These are phyloP conservation scores for Phania funesta DNA, from an alignment of 2,888 invertebrate genomes.

Conservation along the genomic window DNA sequence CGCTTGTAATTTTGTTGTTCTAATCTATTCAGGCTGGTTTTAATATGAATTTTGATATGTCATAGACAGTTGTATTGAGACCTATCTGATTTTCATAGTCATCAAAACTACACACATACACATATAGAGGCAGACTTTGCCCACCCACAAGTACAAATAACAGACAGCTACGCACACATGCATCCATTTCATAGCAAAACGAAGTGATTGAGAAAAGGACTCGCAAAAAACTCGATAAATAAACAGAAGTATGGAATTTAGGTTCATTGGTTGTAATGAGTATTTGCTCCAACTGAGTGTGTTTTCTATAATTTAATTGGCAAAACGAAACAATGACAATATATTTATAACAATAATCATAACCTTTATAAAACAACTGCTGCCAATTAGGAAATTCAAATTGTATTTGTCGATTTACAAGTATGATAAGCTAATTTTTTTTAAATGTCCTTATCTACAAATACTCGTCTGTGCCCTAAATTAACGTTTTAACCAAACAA, in stretches of 20 bases:
- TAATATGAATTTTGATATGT: neutral
- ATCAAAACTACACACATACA: constrained; percentile 37
- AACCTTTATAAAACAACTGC: too few species aligned
- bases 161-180: neutral
- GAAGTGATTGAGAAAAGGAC: too few species aligned
- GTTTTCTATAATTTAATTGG: constrained; percentile 36
- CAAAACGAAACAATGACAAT: too few species aligned
- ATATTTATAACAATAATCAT: too few species aligned
- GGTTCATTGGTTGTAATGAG: neutral
- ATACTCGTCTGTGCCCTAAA: too few species aligned
- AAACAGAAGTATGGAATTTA: constrained; percentile 7
- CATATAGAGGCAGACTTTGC: constrained; percentile 8
- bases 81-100: constrained; percentile 45
- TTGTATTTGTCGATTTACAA: too few species aligned
- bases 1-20: constrained; percentile 37
- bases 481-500: too few species aligned
- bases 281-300: constrained; percentile 9
- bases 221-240: neutral
- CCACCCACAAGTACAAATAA: constrained; percentile 1
- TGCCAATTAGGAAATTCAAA: too few species aligned
- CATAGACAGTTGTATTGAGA: constrained; percentile 51
- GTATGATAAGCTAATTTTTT: too few species aligned
- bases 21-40: neutral
- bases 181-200: neutral
- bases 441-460: too few species aligned